Percentiles rank a stretch among this genome's conserved stretches.
Conservation (phyloP, 2,113 vertebrate species). For the Prionailurus viverrinus region DNA sequence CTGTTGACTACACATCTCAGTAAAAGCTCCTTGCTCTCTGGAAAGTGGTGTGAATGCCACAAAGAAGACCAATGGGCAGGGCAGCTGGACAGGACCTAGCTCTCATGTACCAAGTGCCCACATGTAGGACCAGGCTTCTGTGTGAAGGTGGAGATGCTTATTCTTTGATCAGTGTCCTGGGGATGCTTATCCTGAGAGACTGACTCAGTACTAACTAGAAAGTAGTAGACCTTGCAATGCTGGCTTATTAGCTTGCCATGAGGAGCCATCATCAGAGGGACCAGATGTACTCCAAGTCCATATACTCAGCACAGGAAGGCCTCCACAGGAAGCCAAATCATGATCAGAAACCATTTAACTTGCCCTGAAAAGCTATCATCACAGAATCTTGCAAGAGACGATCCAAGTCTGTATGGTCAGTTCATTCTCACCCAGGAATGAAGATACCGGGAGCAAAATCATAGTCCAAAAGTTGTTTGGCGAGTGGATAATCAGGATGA, state of each 20-base stretch:
- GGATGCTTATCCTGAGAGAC: neutral
- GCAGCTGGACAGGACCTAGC: neutral
- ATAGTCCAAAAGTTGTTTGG: neutral
- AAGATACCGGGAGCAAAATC: neutral
- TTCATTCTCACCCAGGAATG: slow-evolving; percentile 9
- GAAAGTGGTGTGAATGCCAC: neutral
- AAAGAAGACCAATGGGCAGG: neutral
- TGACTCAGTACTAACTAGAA: neutral
- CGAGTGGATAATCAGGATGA: neutral
- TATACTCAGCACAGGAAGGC: slow-evolving; percentile 39
- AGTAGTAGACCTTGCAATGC: neutral
- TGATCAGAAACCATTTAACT: slow-evolving; percentile 66
- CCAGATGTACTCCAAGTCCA: neutral
- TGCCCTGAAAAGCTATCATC: slow-evolving; percentile 25
- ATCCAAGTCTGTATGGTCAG: neutral
- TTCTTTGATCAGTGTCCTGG: neutral
- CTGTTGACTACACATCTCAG: neutral
- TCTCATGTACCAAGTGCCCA: neutral
- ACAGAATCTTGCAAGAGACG: slow-evolving; percentile 6
- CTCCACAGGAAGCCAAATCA: slow-evolving; percentile 53
- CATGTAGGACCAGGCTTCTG: neutral
- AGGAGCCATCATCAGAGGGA: neutral
- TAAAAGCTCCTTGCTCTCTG: neutral
- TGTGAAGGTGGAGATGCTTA: neutral
- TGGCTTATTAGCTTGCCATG: neutral